A percentile compares a stretch with the other conserved stretches of the same genome.
Evolutionary conservation across 2,888 invertebrate species (phyloP).

Genomic region (Yponomeuta malinellus): DNA sequence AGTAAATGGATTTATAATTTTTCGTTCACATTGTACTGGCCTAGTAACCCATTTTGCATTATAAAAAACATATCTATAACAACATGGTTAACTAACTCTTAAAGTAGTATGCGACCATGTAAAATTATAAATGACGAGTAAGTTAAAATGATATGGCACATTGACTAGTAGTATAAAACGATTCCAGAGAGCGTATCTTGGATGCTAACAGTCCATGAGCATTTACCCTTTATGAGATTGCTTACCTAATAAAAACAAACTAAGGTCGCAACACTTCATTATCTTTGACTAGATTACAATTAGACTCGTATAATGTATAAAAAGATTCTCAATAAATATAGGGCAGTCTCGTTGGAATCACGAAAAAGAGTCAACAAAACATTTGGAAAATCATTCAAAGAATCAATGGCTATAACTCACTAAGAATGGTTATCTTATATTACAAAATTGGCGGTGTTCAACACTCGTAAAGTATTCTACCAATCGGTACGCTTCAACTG

Average conservation of each 20-base stretch:
- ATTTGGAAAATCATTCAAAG: slow-evolving; percentile 54
- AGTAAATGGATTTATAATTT: slow-evolving; percentile 65
- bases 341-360: slow-evolving; percentile 74
- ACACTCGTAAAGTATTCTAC: slow-evolving; percentile 50
- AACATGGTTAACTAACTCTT: slow-evolving; percentile 69
- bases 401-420: slow-evolving; percentile 45
- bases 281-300: slow-evolving; percentile 27
- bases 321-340: slow-evolving; percentile 72
- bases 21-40: slow-evolving; percentile 69
- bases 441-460: slow-evolving; percentile 44
- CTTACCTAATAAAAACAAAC: neutral
- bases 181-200: neutral
- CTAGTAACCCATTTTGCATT: slow-evolving; percentile 67
- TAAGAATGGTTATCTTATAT: slow-evolving; percentile 25
- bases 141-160: slow-evolving; percentile 71
- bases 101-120: slow-evolving; percentile 26
- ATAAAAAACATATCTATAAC: slow-evolving; percentile 72
- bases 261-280: slow-evolving; percentile 6
- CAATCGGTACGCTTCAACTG: slow-evolving; percentile 38
- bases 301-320: slow-evolving; percentile 29
- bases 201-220: neutral
- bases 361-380: slow-evolving; percentile 61
- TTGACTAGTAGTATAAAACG: slow-evolving; percentile 49
- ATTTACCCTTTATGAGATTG: neutral
- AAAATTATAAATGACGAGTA: slow-evolving; percentile 32